These are phyloP conservation scores for Mythimna ferrago DNA, from an alignment of 2,888 invertebrate genomes.

Conservation along the genomic window DNA sequence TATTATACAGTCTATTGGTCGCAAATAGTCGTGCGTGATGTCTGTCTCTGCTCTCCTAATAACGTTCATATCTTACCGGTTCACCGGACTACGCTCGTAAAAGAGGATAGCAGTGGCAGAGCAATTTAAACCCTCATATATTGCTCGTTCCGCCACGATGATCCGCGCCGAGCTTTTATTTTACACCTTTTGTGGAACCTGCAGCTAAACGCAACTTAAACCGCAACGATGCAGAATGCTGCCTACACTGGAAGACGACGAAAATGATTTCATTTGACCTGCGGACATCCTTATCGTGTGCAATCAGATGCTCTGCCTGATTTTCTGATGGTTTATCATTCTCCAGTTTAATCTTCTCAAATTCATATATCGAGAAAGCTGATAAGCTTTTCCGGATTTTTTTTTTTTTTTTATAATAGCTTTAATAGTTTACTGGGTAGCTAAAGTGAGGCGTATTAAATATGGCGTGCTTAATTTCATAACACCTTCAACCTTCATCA, in stretches of 20 bases:
- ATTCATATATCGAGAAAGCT: no score
- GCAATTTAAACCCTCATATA: conserved; percentile 27
- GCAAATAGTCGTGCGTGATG: neutral
- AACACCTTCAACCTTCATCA: neutral
- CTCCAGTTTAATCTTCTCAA: no score
- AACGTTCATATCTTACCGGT: neutral
- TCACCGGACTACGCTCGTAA: conserved; percentile 19
- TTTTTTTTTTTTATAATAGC: no score
- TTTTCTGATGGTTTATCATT: no score
- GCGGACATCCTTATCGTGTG: no score
- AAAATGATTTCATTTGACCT: neutral
- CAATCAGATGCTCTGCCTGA: no score
- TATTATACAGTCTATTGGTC: neutral
- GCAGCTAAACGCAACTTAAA: neutral
- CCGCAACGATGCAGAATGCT: conserved; percentile 1
- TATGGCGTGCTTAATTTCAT: neutral
- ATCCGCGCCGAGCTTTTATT: conserved; percentile 27
- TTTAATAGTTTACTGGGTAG: neutral
- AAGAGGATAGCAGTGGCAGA: conserved; percentile 9
- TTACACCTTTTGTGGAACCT: conserved; percentile 16
- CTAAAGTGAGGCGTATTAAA: neutral
- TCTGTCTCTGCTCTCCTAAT: neutral
- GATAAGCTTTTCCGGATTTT: no score
- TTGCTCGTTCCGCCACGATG: conserved; percentile 12
- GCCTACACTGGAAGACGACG: conserved; percentile 1